phyloP scores from a whole-genome alignment of 2,113 vertebrate species.

The Tautogolabrus adspersus region DNA sequence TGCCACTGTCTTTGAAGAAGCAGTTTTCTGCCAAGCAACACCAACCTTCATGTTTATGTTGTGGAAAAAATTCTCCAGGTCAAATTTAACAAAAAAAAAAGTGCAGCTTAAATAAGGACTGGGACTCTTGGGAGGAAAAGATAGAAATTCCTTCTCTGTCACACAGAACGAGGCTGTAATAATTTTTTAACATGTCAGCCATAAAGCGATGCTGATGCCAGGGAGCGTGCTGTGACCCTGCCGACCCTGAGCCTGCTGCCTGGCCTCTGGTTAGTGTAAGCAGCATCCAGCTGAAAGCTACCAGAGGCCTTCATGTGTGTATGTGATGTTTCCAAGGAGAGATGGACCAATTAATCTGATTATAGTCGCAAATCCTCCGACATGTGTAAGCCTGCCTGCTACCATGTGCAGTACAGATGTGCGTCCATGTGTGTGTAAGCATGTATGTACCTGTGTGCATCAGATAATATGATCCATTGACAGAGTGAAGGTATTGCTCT shows the following conservation, averaged over 20 bases:
- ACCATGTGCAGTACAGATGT: conserved; percentile 96
- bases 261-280: conserved; percentile 82
- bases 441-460: conserved; percentile 65
- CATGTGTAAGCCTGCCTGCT: conserved; percentile 86
- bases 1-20: conserved; percentile 69
- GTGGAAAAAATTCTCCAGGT: conserved; percentile 40
- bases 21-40: conserved; percentile 72
- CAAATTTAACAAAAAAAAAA: conserved; percentile 58
- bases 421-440: conserved; percentile 67
- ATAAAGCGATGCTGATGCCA: conserved; percentile 70
- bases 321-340: conserved; percentile 81
- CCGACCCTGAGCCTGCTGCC: conserved; percentile 71
- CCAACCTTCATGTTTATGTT: conserved; percentile 65
- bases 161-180: conserved; percentile 58
- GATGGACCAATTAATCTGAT: conserved; percentile 94
- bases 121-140: conserved; percentile 34
- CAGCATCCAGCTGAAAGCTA: conserved; percentile 75
- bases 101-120: conserved; percentile 41
- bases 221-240: conserved; percentile 64
- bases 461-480: conserved; percentile 44
- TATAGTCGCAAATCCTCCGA: conserved; percentile 91
- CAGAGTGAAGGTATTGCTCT: conserved; percentile 20
- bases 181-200: conserved; percentile 66
- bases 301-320: conserved; percentile 66
- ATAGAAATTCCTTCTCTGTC: conserved; percentile 67